Evolutionary conservation across 2,797 vertebrate genomes (phyloP).

Genomic region (Oreortyx pictus): DNA sequence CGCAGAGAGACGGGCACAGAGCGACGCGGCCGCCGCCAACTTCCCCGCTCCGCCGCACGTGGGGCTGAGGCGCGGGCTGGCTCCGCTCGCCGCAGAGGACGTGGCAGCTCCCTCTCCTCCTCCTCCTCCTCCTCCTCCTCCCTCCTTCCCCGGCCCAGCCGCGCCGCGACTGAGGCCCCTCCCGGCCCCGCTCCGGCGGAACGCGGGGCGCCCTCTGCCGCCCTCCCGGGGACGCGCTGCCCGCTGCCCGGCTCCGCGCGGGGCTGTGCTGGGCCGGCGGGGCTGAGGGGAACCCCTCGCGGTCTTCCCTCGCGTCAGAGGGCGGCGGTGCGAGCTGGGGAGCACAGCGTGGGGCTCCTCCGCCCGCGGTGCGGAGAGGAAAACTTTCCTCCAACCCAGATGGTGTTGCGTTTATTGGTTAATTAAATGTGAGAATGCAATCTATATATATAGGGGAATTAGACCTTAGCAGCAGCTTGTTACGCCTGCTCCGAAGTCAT

Average conservation of each 20-base stretch:
- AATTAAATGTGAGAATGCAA: background rate
- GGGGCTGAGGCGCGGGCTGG: slow-evolving; percentile 18
- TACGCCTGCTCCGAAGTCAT: rapidly evolving
- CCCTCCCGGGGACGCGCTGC: slow-evolving; percentile 27
- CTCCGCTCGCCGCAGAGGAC: slow-evolving; percentile 39
- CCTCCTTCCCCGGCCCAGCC: background rate
- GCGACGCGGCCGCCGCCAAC: slow-evolving; percentile 57
- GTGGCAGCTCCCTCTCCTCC: slow-evolving; percentile 33
- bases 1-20: background rate
- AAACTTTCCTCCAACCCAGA: rapidly evolving
- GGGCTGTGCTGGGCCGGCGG: background rate
- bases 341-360: rapidly evolving
- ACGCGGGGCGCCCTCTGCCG: slow-evolving; percentile 78
- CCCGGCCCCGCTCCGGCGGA: slow-evolving; percentile 50
- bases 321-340: background rate
- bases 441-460: background rate
- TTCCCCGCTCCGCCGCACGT: slow-evolving; percentile 63
- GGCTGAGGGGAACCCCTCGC: background rate
- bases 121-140: background rate
- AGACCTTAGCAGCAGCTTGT: background rate
- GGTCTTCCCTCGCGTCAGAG: no score
- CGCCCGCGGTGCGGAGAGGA: rapidly evolving
- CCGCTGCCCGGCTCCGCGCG: no score
- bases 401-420: rapidly evolving
- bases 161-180: slow-evolving; percentile 55